Percentiles rank a stretch among this genome's conserved stretches.
phyloP scores from a whole-genome alignment of 2,797 vertebrate species.

The Pipistrellus pipistrellus region DNA sequence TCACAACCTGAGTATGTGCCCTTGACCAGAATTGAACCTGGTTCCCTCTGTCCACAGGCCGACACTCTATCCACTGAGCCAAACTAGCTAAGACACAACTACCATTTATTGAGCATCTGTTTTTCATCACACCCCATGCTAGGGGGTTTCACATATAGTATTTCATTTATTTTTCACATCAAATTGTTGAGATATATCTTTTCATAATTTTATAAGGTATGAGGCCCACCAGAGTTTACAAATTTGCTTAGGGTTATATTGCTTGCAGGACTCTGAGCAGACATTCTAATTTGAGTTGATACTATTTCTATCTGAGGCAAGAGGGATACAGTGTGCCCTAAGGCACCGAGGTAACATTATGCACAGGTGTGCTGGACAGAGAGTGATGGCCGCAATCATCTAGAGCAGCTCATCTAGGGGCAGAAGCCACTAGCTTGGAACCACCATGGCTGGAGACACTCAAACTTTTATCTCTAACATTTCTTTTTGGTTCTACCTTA shows the following conservation, averaged over 20 bases:
- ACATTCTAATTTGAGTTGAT: conserved; percentile 50
- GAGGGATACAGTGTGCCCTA: background rate
- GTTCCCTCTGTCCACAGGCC: too few relatives aligned
- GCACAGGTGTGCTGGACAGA: conserved; percentile 29
- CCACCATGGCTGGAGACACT: background rate
- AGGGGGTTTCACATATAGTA: background rate
- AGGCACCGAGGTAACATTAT: background rate
- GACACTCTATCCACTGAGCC: too few relatives aligned
- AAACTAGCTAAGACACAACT: background rate
- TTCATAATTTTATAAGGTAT: conserved; percentile 16
- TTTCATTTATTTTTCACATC: conserved; percentile 52
- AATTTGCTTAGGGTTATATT: conserved; percentile 3
- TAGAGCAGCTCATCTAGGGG: background rate
- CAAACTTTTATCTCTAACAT: background rate
- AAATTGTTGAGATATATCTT: conserved; percentile 26
- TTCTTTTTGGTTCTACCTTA: background rate
- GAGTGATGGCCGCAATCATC: background rate
- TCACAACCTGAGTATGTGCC: too few relatives aligned
- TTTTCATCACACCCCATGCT: background rate
- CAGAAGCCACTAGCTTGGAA: background rate
- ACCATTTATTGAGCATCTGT: background rate
- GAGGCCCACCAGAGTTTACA: background rate
- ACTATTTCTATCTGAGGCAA: conserved; percentile 17
- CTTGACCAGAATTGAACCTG: too few relatives aligned
- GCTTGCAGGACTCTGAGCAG: conserved; percentile 33